These are phyloP conservation scores for Acleris cristana DNA, from an alignment of 2,888 invertebrate species.

Conservation along the genomic window DNA sequence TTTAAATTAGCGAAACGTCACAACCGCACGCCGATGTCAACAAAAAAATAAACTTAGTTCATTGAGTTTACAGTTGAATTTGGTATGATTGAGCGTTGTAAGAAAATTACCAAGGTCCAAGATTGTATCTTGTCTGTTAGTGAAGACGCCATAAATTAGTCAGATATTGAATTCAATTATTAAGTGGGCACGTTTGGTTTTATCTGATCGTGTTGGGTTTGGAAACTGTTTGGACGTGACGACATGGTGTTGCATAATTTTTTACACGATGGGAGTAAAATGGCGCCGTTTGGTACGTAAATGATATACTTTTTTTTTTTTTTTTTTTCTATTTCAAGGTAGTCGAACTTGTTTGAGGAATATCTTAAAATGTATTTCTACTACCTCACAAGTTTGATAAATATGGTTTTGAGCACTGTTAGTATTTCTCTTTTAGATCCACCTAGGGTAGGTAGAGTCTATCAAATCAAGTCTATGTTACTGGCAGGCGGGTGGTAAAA, in stretches of 20 bases:
- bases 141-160: conserved; percentile 65
- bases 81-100: conserved; percentile 31
- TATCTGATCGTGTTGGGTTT: conserved; percentile 42
- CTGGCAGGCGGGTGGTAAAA: no score
- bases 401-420: no score
- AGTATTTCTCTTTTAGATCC: no score
- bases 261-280: conserved; percentile 13
- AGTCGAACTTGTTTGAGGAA: no score
- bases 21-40: conserved; percentile 14
- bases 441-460: no score
- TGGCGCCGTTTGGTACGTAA: conserved; percentile 2
- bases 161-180: conserved; percentile 66
- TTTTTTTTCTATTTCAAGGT: no score
- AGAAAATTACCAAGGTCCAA: conserved; percentile 49
- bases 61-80: conserved; percentile 38
- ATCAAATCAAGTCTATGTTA: no score
- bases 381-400: no score
- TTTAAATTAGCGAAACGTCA: conserved; percentile 37
- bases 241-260: conserved; percentile 40
- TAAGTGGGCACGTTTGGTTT: conserved; percentile 51
- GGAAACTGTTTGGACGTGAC: conserved; percentile 44
- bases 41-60: conserved; percentile 28
- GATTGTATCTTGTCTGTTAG: conserved; percentile 56
- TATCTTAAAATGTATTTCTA: no score
- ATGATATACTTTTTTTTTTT: no score